A percentile compares a stretch with the other conserved stretches of the same genome.
phyloP scores from a whole-genome alignment of 2,888 invertebrate genomes.

The Merodon equestris region DNA sequence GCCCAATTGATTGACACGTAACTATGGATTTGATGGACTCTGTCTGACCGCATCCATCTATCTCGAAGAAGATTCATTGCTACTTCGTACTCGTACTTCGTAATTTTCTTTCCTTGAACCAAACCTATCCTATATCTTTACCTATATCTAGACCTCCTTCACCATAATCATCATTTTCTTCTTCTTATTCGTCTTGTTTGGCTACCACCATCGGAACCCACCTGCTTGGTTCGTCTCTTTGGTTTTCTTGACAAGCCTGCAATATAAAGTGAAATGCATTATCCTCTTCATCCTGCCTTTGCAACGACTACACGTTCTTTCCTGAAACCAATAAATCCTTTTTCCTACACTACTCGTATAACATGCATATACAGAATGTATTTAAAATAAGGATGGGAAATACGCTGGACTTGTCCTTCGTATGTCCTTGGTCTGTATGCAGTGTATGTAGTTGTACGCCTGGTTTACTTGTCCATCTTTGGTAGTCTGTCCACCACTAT shows the following conservation, averaged over 20 bases:
- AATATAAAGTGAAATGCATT: slow-evolving; percentile 66
- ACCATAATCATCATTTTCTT: neutral
- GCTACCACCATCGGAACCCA: neutral
- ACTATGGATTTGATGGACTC: slow-evolving; percentile 63
- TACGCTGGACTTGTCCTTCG: slow-evolving; percentile 17
- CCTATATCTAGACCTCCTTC: neutral
- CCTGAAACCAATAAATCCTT: slow-evolving; percentile 55
- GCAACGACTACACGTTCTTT: slow-evolving; percentile 44
- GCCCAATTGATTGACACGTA: slow-evolving; percentile 61
- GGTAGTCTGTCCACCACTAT: slow-evolving; percentile 28
- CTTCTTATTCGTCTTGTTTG: neutral
- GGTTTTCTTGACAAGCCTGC: slow-evolving; percentile 60
- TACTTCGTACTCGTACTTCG: no score
- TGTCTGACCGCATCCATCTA: slow-evolving; percentile 46
- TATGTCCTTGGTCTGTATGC: slow-evolving; percentile 37
- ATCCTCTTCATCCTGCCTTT: slow-evolving; percentile 37
- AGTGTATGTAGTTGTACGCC: slow-evolving; percentile 31
- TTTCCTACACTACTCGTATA: slow-evolving; percentile 22
- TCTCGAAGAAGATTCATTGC: slow-evolving; percentile 59
- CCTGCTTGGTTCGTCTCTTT: slow-evolving; percentile 25
- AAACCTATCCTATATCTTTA: slow-evolving; percentile 2
- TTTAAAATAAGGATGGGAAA: neutral
- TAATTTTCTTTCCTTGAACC: slow-evolving; percentile 24
- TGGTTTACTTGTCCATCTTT: slow-evolving; percentile 54
- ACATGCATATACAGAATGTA: slow-evolving; percentile 3